Percentiles rank a stretch among this genome's conserved stretches.
These are phyloP conservation scores for Zeus faber DNA, from an alignment of 2,113 vertebrate genomes.

Conservation along the genomic window DNA sequence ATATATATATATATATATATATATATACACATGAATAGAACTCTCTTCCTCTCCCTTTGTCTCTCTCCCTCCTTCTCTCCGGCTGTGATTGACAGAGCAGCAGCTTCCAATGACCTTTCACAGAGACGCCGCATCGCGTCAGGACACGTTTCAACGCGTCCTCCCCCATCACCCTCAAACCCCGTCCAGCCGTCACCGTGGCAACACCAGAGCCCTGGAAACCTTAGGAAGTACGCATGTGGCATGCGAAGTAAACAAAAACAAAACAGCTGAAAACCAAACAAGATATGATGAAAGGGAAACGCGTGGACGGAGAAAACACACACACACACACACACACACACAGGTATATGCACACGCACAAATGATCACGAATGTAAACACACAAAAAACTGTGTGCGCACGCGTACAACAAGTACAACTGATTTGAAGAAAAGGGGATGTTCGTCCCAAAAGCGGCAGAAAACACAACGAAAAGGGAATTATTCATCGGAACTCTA, in stretches of 20 bases:
- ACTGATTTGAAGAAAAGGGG: no score
- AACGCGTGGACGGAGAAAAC: not conserved
- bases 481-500: no score
- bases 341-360: not conserved
- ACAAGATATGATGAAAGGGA: not conserved
- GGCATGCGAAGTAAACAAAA: slow-evolving; percentile 14
- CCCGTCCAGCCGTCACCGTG: slow-evolving; percentile 35
- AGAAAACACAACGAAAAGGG: no score
- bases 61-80: slow-evolving; percentile 2
- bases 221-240: slow-evolving; percentile 19
- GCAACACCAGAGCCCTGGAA: slow-evolving; percentile 39
- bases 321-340: not conserved
- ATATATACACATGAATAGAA: no score
- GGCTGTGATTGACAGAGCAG: slow-evolving; percentile 19
- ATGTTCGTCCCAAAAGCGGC: no score
- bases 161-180: not conserved
- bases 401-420: no score
- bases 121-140: slow-evolving; percentile 23
- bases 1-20: no score
- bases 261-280: not conserved
- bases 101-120: slow-evolving; percentile 53
- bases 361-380: not conserved
- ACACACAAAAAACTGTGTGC: no score
- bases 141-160: slow-evolving; percentile 3
- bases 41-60: not conserved